These are phyloP conservation scores for Centruroides sculpturatus DNA, from an alignment of 1,140 invertebrate genomes.

Conservation along the genomic window DNA sequence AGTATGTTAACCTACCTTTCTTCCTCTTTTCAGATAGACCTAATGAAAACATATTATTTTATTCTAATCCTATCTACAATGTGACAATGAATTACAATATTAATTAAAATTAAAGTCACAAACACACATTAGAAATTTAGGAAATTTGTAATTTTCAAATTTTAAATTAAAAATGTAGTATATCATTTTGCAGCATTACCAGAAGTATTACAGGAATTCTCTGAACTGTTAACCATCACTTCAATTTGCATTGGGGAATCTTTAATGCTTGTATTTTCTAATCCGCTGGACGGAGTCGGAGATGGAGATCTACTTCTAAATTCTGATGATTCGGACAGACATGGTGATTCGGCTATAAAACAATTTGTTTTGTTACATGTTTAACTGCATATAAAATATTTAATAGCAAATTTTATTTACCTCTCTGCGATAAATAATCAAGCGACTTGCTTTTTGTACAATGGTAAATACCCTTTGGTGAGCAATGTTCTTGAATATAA, in stretches of 20 bases:
- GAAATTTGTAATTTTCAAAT: not conserved
- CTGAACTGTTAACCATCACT: slow-evolving; percentile 43
- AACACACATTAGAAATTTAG: not conserved
- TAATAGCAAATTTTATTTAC: not conserved
- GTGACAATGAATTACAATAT: not conserved
- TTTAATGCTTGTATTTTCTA: slow-evolving; percentile 75
- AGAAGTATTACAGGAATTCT: slow-evolving; percentile 31
- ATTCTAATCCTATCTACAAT: not conserved
- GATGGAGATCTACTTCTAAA: slow-evolving; percentile 57
- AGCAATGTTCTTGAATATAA: slow-evolving; percentile 2
- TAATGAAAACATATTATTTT: not conserved
- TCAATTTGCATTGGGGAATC: slow-evolving; percentile 87
- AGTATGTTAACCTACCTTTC: slow-evolving; percentile 9
- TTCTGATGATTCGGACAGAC: slow-evolving; percentile 24
- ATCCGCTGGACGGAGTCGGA: slow-evolving; percentile 71
- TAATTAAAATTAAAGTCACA: not conserved
- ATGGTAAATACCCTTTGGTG: slow-evolving; percentile 2
- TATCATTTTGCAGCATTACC: slow-evolving; percentile 24
- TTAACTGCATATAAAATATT: no score
- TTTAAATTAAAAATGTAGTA: not conserved
- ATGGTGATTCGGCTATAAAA: slow-evolving; percentile 17
- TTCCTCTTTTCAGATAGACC: slow-evolving; percentile 15
- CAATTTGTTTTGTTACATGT: no score
- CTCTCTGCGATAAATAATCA: slow-evolving; percentile 14
- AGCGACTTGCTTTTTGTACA: slow-evolving; percentile 16